Conservation (phyloP, 2,797 vertebrate genomes). For the Sebastes dallii region DNA sequence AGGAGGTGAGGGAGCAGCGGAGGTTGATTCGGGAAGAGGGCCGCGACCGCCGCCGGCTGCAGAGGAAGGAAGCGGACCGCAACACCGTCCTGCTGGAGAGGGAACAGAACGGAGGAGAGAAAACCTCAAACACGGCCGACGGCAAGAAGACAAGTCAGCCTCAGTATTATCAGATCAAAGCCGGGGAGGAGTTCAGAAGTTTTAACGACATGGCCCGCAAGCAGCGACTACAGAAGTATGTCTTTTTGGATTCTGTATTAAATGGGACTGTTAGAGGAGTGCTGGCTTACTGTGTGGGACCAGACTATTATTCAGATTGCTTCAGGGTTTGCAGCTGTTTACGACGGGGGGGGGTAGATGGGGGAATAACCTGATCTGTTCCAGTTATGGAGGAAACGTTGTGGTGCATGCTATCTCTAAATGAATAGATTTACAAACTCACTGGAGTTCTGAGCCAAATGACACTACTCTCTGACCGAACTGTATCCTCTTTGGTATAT, state of each 20-base stretch:
- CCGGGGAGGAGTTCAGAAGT: conserved; percentile 95
- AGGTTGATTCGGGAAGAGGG: conserved; percentile 87
- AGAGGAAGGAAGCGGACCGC: conserved; percentile 85
- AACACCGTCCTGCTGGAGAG: conserved; percentile 83
- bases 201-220: conserved; percentile 90
- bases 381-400: neutral
- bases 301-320: neutral
- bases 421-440: neutral
- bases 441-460: neutral
- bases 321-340: conserved; percentile 8
- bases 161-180: conserved; percentile 96
- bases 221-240: conserved; percentile 95
- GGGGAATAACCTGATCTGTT: neutral
- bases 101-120: conserved; percentile 22
- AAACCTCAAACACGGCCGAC: conserved; percentile 8
- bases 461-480: neutral
- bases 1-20: conserved; percentile 96
- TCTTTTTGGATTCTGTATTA: conserved; percentile 8
- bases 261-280: neutral
- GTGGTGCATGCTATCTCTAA: neutral
- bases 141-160: conserved; percentile 73
- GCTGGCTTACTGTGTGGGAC: neutral
- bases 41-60: conserved; percentile 80
- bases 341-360: accelerated
- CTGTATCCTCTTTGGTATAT: neutral